Conservation (phyloP, 2,888 invertebrate genomes). For the Eustalomyia histrio region DNA sequence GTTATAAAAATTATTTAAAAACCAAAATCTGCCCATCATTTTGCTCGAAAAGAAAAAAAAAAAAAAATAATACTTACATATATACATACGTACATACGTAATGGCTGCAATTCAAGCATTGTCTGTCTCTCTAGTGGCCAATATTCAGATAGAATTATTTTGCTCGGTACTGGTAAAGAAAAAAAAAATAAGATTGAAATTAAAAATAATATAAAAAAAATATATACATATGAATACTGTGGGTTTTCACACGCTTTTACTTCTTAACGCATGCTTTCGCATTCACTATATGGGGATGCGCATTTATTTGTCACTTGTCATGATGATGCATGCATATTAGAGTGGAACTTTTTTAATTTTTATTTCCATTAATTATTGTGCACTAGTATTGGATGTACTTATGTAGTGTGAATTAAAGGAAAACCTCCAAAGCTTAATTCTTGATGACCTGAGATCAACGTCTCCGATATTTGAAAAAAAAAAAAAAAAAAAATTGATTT, state of each 20-base stretch:
- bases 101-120: slow-evolving; percentile 50
- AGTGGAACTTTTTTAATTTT: too few species aligned
- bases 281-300: slow-evolving; percentile 58
- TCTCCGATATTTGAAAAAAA: too few species aligned
- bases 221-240: slow-evolving; percentile 22
- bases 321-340: slow-evolving; percentile 41
- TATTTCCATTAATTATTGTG: not conserved
- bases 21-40: slow-evolving; percentile 42
- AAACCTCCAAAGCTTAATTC: too few species aligned
- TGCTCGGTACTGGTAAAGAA: slow-evolving; percentile 15
- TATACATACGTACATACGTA: slow-evolving; percentile 13
- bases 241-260: slow-evolving; percentile 31
- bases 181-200: slow-evolving; percentile 13
- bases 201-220: slow-evolving; percentile 10
- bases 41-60: slow-evolving; percentile 38
- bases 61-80: not conserved
- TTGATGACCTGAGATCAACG: too few species aligned
- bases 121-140: slow-evolving; percentile 53
- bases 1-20: slow-evolving; percentile 26
- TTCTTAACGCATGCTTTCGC: slow-evolving; percentile 29
- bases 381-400: too few species aligned
- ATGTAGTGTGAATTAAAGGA: too few species aligned
- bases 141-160: slow-evolving; percentile 45
- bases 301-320: slow-evolving; percentile 75
- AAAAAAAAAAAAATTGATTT: too few species aligned